Percentiles rank a stretch among this genome's conserved stretches.
Evolutionary conservation across 2,113 vertebrate genomes (phyloP).

Genomic region (Empidonax alnorum): DNA sequence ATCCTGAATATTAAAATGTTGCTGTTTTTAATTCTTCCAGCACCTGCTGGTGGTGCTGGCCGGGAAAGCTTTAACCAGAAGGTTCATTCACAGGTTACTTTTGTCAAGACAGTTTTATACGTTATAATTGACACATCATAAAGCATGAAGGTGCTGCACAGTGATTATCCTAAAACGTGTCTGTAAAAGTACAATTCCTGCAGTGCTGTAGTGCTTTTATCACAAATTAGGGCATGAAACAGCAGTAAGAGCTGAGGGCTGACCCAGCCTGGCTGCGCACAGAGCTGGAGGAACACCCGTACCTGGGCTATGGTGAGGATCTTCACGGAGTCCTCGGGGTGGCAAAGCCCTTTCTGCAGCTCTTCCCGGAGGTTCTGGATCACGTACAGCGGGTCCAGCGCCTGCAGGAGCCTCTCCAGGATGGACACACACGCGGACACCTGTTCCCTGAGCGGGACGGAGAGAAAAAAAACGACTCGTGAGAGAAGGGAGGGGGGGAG

Average conservation of each 20-base stretch:
- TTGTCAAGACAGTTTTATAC: not conserved
- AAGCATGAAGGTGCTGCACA: accelerated
- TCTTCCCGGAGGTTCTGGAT: slow-evolving; percentile 81
- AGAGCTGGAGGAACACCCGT: not conserved
- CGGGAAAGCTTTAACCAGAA: not conserved
- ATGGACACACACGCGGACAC: slow-evolving; percentile 87
- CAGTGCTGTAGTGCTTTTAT: accelerated
- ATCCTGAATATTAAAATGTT: not conserved
- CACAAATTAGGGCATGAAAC: not conserved
- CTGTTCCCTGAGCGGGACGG: slow-evolving; percentile 79
- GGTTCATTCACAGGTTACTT: not conserved
- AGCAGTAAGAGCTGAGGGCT: accelerated
- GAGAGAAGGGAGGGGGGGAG: accelerated
- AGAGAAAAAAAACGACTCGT: not conserved
- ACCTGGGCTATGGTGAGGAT: slow-evolving; percentile 90
- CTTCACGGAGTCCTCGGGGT: slow-evolving; percentile 85
- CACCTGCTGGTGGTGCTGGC: not conserved
- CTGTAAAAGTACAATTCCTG: accelerated
- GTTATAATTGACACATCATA: accelerated
- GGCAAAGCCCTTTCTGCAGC: slow-evolving; percentile 86
- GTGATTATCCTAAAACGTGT: accelerated
- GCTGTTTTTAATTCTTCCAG: not conserved
- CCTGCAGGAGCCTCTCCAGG: slow-evolving; percentile 86
- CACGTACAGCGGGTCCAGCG: slow-evolving; percentile 82
- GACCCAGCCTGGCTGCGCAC: not conserved